Evolutionary conservation across 2,113 vertebrate species (phyloP).

Genomic region (Colius striatus): DNA sequence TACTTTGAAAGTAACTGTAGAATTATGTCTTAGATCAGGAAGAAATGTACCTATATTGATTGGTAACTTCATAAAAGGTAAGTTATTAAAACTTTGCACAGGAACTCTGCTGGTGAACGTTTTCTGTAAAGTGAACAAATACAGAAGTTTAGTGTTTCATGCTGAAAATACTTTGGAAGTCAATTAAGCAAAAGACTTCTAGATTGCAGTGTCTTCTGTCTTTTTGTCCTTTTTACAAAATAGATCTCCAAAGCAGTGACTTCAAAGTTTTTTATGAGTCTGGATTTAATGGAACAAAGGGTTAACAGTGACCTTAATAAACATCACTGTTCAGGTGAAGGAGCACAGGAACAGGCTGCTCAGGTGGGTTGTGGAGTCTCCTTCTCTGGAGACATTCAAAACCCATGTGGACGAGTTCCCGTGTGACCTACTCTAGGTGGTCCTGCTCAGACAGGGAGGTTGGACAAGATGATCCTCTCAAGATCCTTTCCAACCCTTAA

Average conservation of each 20-base stretch:
- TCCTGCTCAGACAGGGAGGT: too few species aligned
- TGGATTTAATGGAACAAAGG: not conserved
- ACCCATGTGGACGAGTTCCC: too few species aligned
- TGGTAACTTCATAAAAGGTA: not conserved
- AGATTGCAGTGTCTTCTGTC: not conserved
- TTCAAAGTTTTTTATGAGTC: not conserved
- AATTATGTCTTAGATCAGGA: not conserved
- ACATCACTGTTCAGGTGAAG: too few species aligned
- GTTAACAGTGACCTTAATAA: not conserved
- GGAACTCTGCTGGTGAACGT: not conserved
- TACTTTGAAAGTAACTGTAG: not conserved
- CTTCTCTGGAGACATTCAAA: too few species aligned
- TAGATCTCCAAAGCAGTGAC: not conserved
- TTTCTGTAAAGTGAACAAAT: not conserved
- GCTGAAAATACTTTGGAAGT: not conserved
- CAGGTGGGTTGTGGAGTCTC: too few species aligned
- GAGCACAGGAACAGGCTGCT: too few species aligned
- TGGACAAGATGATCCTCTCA: too few species aligned
- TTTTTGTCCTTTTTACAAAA: not conserved
- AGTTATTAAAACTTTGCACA: not conserved
- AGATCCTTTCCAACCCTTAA: too few species aligned
- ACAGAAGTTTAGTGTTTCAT: accelerated
- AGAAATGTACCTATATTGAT: not conserved
- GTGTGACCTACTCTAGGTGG: too few species aligned
- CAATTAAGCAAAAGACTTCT: not conserved